These are phyloP conservation scores for Lepidonotus clava DNA, from an alignment of 2,888 invertebrate species.

Conservation along the genomic window DNA sequence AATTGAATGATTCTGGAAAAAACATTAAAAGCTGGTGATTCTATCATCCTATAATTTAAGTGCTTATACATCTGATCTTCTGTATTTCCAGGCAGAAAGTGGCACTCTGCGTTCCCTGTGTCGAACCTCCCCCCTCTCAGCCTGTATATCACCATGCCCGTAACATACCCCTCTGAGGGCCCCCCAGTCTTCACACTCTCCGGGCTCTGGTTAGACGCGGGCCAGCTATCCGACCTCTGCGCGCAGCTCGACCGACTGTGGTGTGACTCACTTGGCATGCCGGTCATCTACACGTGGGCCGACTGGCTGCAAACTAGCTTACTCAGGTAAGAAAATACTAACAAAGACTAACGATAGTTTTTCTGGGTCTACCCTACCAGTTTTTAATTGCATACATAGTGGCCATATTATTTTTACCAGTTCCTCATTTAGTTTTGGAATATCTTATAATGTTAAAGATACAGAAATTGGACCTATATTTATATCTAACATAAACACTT, in stretches of 20 bases:
- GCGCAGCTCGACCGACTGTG: constrained; percentile 70
- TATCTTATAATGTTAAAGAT: too few relatives aligned
- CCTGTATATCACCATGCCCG: constrained; percentile 70
- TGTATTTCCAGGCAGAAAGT: constrained; percentile 4
- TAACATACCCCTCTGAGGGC: constrained; percentile 69
- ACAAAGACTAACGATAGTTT: too few relatives aligned
- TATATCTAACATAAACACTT: background rate
- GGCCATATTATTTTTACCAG: too few relatives aligned
- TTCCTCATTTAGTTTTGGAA: too few relatives aligned
- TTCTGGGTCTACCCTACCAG: too few relatives aligned
- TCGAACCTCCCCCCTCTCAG: constrained; percentile 70
- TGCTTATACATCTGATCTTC: background rate
- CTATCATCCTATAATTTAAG: background rate
- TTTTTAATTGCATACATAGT: too few relatives aligned
- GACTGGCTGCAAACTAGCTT: constrained; percentile 73
- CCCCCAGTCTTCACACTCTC: constrained; percentile 70
- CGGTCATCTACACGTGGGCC: constrained; percentile 73
- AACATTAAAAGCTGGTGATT: background rate
- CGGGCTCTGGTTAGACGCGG: constrained; percentile 69
- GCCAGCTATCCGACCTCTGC: constrained; percentile 69
- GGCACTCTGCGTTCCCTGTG: constrained; percentile 60
- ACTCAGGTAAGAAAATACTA: constrained; percentile 63
- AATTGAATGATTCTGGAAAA: background rate
- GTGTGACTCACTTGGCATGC: constrained; percentile 67
- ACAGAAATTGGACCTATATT: too few relatives aligned